A percentile compares a stretch with the other conserved stretches of the same genome.
These are phyloP conservation scores for Tenthredo distinguenda DNA, from an alignment of 2,888 invertebrate species.

Conservation along the genomic window DNA sequence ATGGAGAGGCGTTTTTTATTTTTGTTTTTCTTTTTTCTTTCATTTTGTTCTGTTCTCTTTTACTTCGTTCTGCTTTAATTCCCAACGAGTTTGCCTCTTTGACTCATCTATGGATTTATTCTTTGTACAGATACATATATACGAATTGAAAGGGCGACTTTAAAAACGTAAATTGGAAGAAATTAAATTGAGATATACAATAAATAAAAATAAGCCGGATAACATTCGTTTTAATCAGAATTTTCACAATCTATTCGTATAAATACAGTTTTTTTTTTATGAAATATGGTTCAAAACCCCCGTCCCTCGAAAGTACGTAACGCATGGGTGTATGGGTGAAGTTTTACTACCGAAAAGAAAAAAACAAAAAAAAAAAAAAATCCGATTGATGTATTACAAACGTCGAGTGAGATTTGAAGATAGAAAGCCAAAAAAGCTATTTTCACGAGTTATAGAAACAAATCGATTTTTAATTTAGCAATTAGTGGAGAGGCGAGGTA, in stretches of 20 bases:
- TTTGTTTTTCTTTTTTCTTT: background rate
- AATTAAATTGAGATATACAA: background rate
- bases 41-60: background rate
- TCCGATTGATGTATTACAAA: background rate
- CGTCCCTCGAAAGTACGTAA: background rate
- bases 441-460: background rate
- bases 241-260: background rate
- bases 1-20: background rate
- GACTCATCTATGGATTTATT: slow-evolving; percentile 1
- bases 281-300: background rate
- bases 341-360: no score
- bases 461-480: background rate
- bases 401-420: background rate
- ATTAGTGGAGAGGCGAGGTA: background rate
- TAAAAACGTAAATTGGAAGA: background rate
- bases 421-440: background rate
- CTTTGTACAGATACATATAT: background rate
- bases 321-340: no score
- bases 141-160: background rate
- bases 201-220: background rate
- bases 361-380: background rate
- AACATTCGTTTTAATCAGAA: background rate
- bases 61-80: background rate
- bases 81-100: slow-evolving; percentile 1
- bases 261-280: background rate